Conservation (phyloP, 2,113 vertebrate genomes). For the Lucifuga dentata region DNA sequence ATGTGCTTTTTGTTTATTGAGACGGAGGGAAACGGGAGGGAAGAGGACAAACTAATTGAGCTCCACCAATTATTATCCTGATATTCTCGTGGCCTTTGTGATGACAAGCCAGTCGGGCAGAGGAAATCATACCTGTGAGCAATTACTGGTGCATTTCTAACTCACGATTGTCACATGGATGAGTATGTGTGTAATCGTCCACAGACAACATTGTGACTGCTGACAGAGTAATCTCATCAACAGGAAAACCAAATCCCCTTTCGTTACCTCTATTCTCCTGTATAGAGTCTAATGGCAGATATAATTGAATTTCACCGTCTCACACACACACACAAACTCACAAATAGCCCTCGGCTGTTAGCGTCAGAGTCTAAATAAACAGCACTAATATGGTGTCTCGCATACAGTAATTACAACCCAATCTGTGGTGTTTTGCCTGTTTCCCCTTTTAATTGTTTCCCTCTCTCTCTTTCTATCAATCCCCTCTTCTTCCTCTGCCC, state of each 20-base stretch:
- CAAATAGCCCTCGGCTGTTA: constrained; percentile 48
- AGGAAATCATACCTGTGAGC: constrained; percentile 26
- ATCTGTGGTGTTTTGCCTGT: constrained; percentile 56
- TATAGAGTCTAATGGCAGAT: constrained; percentile 53
- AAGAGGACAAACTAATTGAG: constrained; percentile 69
- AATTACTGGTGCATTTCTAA: constrained; percentile 24
- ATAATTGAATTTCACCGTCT: constrained; percentile 75
- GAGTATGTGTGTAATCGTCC: constrained; percentile 4
- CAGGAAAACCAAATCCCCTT: constrained; percentile 26
- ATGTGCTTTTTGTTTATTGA: constrained; percentile 72
- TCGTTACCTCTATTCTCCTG: constrained; percentile 5
- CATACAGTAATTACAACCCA: constrained; percentile 77
- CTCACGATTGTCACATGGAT: background rate
- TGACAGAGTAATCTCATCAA: constrained; percentile 39
- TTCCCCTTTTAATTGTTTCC: constrained; percentile 76
- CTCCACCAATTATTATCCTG: constrained; percentile 55
- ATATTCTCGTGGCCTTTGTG: constrained; percentile 36
- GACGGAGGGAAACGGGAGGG: constrained; percentile 36
- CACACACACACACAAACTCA: background rate
- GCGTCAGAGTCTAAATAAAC: constrained; percentile 70
- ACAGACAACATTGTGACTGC: background rate
- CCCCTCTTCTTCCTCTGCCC: constrained; percentile 5
- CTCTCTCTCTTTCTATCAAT: constrained; percentile 50
- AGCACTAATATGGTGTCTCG: constrained; percentile 67
- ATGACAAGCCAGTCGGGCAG: background rate